These are phyloP conservation scores for Chrysogorgia sp. DNA, from an alignment of 92 coral and sea anemone species.

Conservation along the genomic window DNA sequence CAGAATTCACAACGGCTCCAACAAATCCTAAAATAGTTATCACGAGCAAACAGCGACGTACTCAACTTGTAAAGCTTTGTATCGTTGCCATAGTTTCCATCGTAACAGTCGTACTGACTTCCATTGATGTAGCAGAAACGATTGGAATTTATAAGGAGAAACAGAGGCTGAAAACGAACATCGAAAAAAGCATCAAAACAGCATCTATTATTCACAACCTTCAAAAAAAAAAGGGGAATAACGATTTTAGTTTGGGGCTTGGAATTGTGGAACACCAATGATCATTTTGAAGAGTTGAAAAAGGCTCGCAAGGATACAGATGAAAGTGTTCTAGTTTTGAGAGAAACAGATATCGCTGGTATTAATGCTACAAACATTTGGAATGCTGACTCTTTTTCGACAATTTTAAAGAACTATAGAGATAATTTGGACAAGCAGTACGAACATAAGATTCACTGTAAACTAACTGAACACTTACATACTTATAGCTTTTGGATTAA, in stretches of 20 bases:
- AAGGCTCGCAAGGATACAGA: constrained; percentile 2
- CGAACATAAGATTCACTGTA: not conserved
- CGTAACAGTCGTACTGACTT: not conserved
- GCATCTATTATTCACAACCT: constrained; percentile 27
- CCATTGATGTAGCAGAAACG: not conserved
- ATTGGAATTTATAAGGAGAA: not conserved
- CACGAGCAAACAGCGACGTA: not conserved
- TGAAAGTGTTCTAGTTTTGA: not conserved
- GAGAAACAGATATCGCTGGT: not conserved
- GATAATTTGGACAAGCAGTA: constrained; percentile 25
- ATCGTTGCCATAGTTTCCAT: not conserved
- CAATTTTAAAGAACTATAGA: constrained; percentile 51
- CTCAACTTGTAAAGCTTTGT: not conserved
- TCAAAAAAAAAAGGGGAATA: constrained; percentile 16
- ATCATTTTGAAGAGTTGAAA: not conserved
- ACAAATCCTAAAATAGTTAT: not conserved
- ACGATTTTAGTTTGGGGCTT: constrained; percentile 1
- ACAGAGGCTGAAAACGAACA: not conserved
- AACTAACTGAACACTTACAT: not conserved
- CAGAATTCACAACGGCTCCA: not conserved
- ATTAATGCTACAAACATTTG: constrained; percentile 55
- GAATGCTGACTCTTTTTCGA: not conserved
- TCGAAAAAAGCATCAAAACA: constrained; percentile 14
- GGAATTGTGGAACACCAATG: not conserved
- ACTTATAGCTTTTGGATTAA: constrained; percentile 8